phyloP scores from a whole-genome alignment of 2,113 vertebrate species.

The Semicossyphus pulcher region DNA sequence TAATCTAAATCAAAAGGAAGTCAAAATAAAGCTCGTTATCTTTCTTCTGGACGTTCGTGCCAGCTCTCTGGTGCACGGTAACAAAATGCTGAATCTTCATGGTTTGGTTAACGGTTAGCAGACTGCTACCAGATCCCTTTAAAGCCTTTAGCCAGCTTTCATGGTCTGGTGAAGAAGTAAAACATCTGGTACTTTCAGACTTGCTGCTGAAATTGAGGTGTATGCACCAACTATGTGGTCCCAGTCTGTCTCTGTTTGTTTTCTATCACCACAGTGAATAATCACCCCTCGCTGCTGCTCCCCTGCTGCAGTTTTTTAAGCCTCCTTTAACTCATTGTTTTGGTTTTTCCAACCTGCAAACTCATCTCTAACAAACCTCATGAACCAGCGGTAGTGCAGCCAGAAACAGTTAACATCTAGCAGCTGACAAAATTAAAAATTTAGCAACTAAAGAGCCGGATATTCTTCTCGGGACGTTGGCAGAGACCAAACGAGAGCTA shows the following conservation, averaged over 20 bases:
- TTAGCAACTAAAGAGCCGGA: neutral
- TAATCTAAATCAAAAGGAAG: too few species aligned
- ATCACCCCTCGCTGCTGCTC: neutral
- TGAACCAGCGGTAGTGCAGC: too few species aligned
- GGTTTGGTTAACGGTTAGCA: conserved; percentile 11
- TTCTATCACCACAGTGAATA: neutral
- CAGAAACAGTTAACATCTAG: too few species aligned
- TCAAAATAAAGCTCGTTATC: neutral
- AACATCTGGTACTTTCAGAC: conserved; percentile 26
- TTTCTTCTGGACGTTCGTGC: neutral
- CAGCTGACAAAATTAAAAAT: too few species aligned
- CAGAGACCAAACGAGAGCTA: neutral
- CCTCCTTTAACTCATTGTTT: neutral
- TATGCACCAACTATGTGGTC: neutral
- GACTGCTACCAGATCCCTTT: conserved; percentile 15
- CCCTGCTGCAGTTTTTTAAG: neutral
- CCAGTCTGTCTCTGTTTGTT: neutral
- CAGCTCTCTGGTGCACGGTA: neutral
- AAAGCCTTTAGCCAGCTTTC: neutral
- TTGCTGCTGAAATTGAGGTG: neutral
- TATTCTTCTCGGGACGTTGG: neutral
- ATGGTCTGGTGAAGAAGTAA: neutral
- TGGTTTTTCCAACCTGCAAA: neutral
- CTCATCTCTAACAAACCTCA: neutral
- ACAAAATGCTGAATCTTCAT: conserved; percentile 18